These are phyloP conservation scores for Hydropsyche betteni DNA, from an alignment of 2,888 invertebrate species.

Conservation along the genomic window DNA sequence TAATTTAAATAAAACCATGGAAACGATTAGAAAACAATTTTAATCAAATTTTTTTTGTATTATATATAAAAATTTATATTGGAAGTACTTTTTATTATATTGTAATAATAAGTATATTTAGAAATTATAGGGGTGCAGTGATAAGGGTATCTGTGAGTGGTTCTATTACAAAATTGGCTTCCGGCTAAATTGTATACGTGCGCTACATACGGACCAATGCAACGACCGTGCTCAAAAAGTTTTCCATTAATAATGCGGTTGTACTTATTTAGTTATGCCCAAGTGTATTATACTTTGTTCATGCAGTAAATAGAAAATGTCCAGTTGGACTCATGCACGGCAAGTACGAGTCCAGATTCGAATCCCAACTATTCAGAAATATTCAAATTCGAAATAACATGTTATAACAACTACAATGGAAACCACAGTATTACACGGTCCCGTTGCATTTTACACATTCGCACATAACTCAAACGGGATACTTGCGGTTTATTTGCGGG, in stretches of 20 bases:
- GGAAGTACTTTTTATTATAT: too few relatives aligned
- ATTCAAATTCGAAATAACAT: not conserved
- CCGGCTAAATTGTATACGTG: conserved; percentile 39
- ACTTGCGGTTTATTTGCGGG: conserved; percentile 15
- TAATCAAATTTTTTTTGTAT: too few relatives aligned
- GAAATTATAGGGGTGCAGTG: not conserved
- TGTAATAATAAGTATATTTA: too few relatives aligned
- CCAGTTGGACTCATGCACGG: not conserved
- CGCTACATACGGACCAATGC: conserved; percentile 12
- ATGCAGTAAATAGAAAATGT: conserved; percentile 1
- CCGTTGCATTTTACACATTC: too few relatives aligned
- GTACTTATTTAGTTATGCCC: not conserved
- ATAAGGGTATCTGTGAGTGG: not conserved
- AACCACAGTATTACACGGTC: too few relatives aligned
- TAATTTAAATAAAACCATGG: too few relatives aligned
- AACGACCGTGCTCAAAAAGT: conserved; percentile 12
- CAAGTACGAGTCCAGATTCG: conserved; percentile 5
- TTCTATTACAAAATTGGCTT: conserved; percentile 25
- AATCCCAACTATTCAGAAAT: not conserved
- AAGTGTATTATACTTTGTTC: conserved; percentile 2
- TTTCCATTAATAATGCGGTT: conserved; percentile 19
- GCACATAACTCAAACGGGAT: not conserved
- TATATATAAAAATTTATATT: too few relatives aligned
- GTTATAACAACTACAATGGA: too few relatives aligned
- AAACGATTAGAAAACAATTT: too few relatives aligned